Base-by-base conservation (phyloP, 2,113 vertebrate species). In the Corvus cornix region DNA sequence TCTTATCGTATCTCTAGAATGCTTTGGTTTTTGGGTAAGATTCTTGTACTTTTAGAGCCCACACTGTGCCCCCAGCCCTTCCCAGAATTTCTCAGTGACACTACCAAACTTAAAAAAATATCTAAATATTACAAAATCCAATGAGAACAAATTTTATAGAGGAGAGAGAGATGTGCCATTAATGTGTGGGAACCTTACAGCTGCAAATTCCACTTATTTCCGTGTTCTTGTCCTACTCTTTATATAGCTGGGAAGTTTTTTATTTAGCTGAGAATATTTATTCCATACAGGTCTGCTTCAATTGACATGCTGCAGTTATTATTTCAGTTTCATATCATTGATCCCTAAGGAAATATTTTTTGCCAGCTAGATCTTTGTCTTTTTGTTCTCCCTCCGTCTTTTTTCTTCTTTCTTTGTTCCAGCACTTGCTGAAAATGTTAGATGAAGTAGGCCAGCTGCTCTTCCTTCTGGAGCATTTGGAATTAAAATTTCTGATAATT, bases 321-420 rank as follows among this genome's bases (percentile, higher is more conserved):
- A 77, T 69, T 91, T 88, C 58, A 44, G 44, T 85, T 89, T 78
- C 74, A 33, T 70, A 49, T 62, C 6, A 0, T 33, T 82, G 70
- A 76, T 51, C 46, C 82, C 67, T 35, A n/a, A 79, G 55, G 94
- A 91, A 87, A 60, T 85, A 72, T 26, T 93, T 93, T 81, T 75
- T n/a, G 67, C 33, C 31, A 39, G 56, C 53, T 48, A 72, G 66
- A 64, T 79, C 18, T 80, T 49, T 41, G 7, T 49, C 16, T 39
- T 20, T 16, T 24, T 43, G 41, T 31, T 26, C 5, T 3, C 6
- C 6, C 5, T 7, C 5, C 0, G 15, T 18, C 9, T n/a, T n/a
- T 62, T 16, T 16, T 23, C 22, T 46, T 31, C 35, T 49, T 60
- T 33, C 35, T 93, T 94, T 96, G 67, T 96, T 94, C 55, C 31